These are phyloP conservation scores for Cordilura impudica DNA, from an alignment of 2,888 invertebrate species.

Conservation along the genomic window DNA sequence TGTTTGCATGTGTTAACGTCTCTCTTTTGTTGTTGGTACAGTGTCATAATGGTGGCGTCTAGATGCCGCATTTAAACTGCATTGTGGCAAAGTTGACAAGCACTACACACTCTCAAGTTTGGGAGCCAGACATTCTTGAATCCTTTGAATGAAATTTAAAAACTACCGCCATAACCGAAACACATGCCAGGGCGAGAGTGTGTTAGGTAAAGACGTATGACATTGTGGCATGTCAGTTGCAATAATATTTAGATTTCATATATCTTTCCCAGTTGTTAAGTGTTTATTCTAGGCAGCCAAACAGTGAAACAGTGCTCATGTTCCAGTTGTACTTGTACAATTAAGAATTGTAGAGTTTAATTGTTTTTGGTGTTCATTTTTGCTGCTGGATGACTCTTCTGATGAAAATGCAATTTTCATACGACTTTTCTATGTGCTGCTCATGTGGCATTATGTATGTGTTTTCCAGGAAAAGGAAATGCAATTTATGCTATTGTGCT, in stretches of 20 bases:
- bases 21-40: slow-evolving; percentile 2
- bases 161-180: slow-evolving; percentile 17
- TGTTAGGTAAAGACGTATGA: slow-evolving; percentile 28
- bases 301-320: no score
- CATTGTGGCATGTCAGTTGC: slow-evolving; percentile 51
- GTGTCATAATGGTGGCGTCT: slow-evolving; percentile 47
- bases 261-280: slow-evolving; percentile 43
- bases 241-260: slow-evolving; percentile 60
- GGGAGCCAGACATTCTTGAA: slow-evolving; percentile 11
- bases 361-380: slow-evolving; percentile 37
- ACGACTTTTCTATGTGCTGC: background rate
- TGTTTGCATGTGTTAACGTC: background rate
- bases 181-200: background rate
- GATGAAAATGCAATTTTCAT: slow-evolving; percentile 51
- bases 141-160: slow-evolving; percentile 40
- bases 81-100: slow-evolving; percentile 67
- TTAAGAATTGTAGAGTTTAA: slow-evolving; percentile 58
- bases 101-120: slow-evolving; percentile 66
- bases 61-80: slow-evolving; percentile 57
- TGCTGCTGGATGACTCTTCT: background rate
- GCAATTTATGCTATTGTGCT: slow-evolving; percentile 51
- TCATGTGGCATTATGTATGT: no score
- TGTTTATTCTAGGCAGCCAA: background rate
- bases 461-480: slow-evolving; percentile 30
- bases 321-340: slow-evolving; percentile 35